A percentile compares a stretch with the other conserved stretches of the same genome.
phyloP scores from a whole-genome alignment of 2,888 invertebrate species.

The Cheilosia grossa region DNA sequence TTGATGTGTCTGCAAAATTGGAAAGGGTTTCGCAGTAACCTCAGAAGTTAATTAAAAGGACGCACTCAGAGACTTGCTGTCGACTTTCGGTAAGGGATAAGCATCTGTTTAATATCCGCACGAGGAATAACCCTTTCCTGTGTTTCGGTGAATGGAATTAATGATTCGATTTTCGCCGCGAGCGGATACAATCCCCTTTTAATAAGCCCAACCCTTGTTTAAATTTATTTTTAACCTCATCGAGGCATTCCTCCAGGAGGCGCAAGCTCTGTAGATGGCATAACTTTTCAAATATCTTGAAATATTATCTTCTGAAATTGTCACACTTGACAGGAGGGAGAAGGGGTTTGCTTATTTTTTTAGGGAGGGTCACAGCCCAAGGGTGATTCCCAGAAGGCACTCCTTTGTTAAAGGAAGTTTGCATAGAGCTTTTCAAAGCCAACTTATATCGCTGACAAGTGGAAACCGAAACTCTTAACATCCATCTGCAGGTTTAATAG shows the following conservation, averaged over 20 bases:
- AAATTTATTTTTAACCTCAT: slow-evolving; percentile 50
- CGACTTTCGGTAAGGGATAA: slow-evolving; percentile 1
- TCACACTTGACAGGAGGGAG: slow-evolving; percentile 26
- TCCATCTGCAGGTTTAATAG: background rate
- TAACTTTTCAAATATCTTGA: slow-evolving; percentile 19
- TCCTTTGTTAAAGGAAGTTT: background rate
- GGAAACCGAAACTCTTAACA: background rate
- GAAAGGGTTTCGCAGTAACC: background rate
- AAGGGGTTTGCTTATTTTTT: background rate
- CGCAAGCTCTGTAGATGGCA: background rate
- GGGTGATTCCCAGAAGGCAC: slow-evolving; percentile 8
- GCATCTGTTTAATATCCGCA: slow-evolving; percentile 58
- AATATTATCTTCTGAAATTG: slow-evolving; percentile 37
- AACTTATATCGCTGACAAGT: background rate
- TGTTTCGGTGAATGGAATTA: slow-evolving; percentile 35
- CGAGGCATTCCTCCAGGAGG: background rate
- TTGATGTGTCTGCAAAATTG: slow-evolving; percentile 46
- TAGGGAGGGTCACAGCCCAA: background rate
- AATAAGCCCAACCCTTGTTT: slow-evolving; percentile 45
- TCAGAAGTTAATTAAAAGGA: slow-evolving; percentile 50
- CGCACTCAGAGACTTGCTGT: background rate
- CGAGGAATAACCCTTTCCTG: slow-evolving; percentile 22
- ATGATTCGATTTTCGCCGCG: slow-evolving; percentile 48
- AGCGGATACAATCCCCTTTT: slow-evolving; percentile 36
- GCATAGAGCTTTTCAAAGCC: too few species aligned